Conservation (phyloP, 2,797 vertebrate genomes). For the Rhodeus uyekii region DNA sequence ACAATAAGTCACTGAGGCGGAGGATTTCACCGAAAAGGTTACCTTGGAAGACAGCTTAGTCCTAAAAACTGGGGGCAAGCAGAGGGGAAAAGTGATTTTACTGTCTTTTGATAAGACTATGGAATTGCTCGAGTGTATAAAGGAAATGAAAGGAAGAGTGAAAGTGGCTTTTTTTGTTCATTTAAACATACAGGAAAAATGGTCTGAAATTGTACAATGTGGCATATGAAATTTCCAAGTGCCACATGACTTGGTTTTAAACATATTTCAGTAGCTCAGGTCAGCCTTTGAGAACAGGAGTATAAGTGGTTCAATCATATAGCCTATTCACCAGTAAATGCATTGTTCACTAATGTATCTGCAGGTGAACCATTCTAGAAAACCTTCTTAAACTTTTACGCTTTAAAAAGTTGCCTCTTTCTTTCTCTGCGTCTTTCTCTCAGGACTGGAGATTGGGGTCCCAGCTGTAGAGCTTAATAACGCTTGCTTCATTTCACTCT, state of each 20-base stretch:
- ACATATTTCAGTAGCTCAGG: conserved; percentile 1
- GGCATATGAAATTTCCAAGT: conserved; percentile 29
- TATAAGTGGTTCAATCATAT: not conserved
- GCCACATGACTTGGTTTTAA: conserved; percentile 1
- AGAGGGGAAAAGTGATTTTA: conserved; percentile 40
- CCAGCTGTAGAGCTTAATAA: conserved; percentile 12
- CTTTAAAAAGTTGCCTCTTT: not conserved
- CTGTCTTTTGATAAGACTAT: conserved; percentile 51
- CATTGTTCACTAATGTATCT: not conserved
- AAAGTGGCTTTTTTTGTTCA: conserved; percentile 29
- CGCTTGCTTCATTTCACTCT: conserved; percentile 1
- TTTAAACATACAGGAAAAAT: conserved; percentile 27
- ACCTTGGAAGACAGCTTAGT: conserved; percentile 49
- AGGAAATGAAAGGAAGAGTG: conserved; percentile 22
- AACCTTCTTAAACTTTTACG: not conserved
- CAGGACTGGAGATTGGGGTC: not conserved
- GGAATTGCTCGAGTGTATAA: conserved; percentile 33
- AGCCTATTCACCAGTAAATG: not conserved
- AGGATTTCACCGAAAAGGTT: conserved; percentile 51
- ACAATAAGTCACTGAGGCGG: conserved; percentile 51
- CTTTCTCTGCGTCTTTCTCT: not conserved
- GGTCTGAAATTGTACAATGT: conserved; percentile 48
- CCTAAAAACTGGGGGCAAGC: conserved; percentile 25
- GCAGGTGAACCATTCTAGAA: not conserved
- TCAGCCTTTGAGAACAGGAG: not conserved